Percentiles rank a stretch among this genome's conserved stretches.
phyloP scores from a whole-genome alignment of 2,888 invertebrate genomes.

The Hecatera dysodea region DNA sequence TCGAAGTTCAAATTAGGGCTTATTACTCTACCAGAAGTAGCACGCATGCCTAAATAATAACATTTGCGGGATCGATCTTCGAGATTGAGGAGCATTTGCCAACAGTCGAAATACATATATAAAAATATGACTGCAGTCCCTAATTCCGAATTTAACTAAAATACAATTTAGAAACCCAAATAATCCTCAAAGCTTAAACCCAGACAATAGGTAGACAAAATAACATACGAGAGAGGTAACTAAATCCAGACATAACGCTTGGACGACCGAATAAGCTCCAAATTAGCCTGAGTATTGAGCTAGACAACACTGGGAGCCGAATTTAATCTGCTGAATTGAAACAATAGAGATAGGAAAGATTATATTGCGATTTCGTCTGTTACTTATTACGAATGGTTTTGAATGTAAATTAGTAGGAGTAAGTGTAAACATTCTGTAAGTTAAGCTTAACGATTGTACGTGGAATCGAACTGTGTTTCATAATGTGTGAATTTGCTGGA shows the following conservation, averaged over 20 bases:
- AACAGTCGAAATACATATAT: too few relatives aligned
- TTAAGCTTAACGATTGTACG: not conserved
- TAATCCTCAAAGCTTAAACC: conserved; percentile 23
- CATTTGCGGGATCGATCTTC: too few relatives aligned
- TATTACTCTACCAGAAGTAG: too few relatives aligned
- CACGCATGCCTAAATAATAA: too few relatives aligned
- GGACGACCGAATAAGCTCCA: conserved; percentile 35
- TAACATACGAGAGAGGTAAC: conserved; percentile 27
- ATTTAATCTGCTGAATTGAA: conserved; percentile 28
- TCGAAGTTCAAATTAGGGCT: too few relatives aligned
- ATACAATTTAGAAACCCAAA: conserved; percentile 13
- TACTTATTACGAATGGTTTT: not conserved
- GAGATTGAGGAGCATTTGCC: too few relatives aligned
- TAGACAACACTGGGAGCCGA: conserved; percentile 30
- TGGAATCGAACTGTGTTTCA: too few relatives aligned
- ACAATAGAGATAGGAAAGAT: conserved; percentile 24
- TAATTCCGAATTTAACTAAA: conserved; percentile 3
- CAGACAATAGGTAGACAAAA: conserved; percentile 33
- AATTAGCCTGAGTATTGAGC: conserved; percentile 43
- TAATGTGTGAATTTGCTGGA: too few relatives aligned
- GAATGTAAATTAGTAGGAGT: not conserved
- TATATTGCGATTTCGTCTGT: not conserved
- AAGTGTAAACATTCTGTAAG: not conserved
- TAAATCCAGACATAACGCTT: conserved; percentile 34
- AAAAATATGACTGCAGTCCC: not conserved